Conservation (phyloP, 37 sponge, comb jelly and placozoan species). For the Halisarca cf. caerulea region DNA sequence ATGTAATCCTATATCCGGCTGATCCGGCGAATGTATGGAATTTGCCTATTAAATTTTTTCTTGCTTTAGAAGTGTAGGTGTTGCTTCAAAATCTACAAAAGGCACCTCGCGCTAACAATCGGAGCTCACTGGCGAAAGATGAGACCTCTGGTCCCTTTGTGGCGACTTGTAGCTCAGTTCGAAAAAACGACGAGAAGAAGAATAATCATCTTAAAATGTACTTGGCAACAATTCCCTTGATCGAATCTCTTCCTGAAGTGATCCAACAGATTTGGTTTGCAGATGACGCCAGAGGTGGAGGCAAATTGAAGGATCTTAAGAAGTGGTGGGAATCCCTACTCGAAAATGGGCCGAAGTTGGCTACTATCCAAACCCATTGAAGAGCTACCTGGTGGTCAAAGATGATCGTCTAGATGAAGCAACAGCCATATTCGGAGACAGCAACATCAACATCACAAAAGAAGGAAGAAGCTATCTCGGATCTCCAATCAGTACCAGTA, state of each 20-base stretch:
- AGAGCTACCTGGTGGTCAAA: neutral
- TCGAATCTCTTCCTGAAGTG: neutral
- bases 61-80: too few species aligned
- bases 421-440: neutral
- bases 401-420: neutral
- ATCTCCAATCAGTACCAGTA: neutral
- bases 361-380: neutral
- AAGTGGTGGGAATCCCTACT: constrained; percentile 5
- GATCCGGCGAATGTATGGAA: too few species aligned
- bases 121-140: too few species aligned
- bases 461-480: neutral
- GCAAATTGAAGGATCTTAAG: neutral
- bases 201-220: neutral
- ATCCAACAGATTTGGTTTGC: constrained; percentile 23
- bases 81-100: too few species aligned
- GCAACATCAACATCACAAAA: neutral
- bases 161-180: too few species aligned
- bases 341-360: neutral
- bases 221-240: neutral
- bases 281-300: constrained; percentile 12
- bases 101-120: too few species aligned
- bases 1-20: too few species aligned
- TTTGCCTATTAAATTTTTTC: too few species aligned
- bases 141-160: too few species aligned
- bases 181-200: too few species aligned